Conservation (phyloP, 2,113 vertebrate species). For the Shinisaurus crocodilurus region DNA sequence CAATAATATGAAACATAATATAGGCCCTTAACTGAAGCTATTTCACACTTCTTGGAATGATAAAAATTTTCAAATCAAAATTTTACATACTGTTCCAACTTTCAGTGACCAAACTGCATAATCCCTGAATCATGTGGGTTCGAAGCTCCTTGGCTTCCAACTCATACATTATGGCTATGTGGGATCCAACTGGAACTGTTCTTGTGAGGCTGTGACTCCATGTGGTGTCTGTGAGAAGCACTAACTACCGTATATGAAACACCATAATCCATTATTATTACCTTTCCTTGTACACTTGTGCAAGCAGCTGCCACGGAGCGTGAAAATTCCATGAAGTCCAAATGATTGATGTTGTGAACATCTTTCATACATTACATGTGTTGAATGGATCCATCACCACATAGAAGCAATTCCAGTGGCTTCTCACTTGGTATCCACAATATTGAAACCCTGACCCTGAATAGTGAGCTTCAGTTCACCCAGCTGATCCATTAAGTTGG, state of each 20-base stretch:
- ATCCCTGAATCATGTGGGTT: not conserved
- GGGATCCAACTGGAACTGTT: not conserved
- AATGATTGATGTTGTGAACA: not conserved
- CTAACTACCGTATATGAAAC: not conserved
- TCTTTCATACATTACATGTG: not conserved
- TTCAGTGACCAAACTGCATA: not conserved
- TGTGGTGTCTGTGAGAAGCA: not conserved
- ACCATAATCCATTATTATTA: not conserved
- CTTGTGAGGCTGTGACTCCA: not conserved
- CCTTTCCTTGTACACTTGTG: not conserved
- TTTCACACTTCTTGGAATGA: not conserved
- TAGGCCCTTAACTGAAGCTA: conserved; percentile 4
- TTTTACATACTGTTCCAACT: not conserved
- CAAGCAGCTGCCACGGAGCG: not conserved
- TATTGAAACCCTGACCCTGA: not conserved
- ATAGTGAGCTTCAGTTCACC: not conserved
- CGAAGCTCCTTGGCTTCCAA: not conserved
- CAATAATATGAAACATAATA: conserved; percentile 41
- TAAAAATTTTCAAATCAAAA: conserved; percentile 18
- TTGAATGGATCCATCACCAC: not conserved
- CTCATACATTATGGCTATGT: not conserved
- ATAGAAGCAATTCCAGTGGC: not conserved
- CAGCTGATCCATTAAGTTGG: not conserved
- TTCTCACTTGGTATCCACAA: not conserved
- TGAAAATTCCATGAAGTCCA: not conserved